Base-by-base conservation (phyloP, 2,113 vertebrate genomes). In the Tricholaema leucomelas region DNA sequence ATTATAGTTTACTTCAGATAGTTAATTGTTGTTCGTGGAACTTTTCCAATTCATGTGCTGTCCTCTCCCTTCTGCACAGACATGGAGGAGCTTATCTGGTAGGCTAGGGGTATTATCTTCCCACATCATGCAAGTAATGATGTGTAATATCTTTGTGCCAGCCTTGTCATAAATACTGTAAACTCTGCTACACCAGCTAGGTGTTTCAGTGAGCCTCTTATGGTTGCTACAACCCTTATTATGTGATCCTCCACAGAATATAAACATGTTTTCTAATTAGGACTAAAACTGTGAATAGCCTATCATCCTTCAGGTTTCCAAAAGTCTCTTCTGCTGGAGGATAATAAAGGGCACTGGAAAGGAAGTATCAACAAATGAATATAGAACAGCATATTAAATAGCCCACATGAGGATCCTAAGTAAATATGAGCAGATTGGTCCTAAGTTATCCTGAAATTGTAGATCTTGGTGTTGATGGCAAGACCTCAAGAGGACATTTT, bases 231-330 rank as follows among this genome's bases (percentile, higher is more conserved):
- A 52, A 17, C n/a, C 55, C 40, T 83, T 71, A 28, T 60, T 44
- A 56, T 82, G 71, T 79, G 72, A 56, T 77, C 44, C 81, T 75
- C 66, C 50, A 76, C 36, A 72, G 74, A 61, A 65, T 78, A 63
- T 77, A 91, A 91, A 78, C 78, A 28, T 42, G 58, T 38, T 75
- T 88, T 81, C 70, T 88, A 78, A 95, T 96, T 87, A 92, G 77
- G 58, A 61, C 83, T 81, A 46, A 48, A 20, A n/a, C 30, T 77
- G 13, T 85, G 82, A 91, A 58, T 46, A 74, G 28, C 17, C 73
- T 38, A 71, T 94, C 93, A 78, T 92, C 70, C 54, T 65, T 28
- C 81, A 81, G 31, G 44, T 84, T 93, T 85, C 75, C 52, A 58
- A 30, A 50, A 77, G 76, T 33, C 50, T 85, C 3, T 81, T 75